A percentile compares a stretch with the other conserved stretches of the same genome.
Conservation (phyloP, 2,113 vertebrate species). For the Seriola rivoliana region DNA sequence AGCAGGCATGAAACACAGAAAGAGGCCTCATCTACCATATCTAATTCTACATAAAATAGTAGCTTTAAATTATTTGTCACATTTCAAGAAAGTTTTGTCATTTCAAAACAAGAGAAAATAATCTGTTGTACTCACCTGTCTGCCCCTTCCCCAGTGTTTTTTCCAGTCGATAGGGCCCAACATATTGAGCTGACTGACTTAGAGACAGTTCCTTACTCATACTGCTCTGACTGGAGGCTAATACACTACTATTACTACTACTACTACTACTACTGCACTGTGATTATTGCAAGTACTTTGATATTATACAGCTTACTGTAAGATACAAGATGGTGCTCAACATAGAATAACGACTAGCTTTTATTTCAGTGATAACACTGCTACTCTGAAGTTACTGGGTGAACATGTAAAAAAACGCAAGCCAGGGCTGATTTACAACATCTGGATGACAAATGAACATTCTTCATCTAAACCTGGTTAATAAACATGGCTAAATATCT, state of each 20-base stretch:
- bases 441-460: conserved; percentile 39
- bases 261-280: conserved; percentile 55
- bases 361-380: conserved; percentile 45
- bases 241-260: conserved; percentile 56
- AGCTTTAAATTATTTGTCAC: background rate
- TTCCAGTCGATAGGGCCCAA: conserved; percentile 87
- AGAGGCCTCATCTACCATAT: no score
- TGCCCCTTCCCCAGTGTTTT: conserved; percentile 88
- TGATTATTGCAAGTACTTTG: conserved; percentile 65
- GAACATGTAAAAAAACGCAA: conserved; percentile 20
- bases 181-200: conserved; percentile 87
- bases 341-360: conserved; percentile 8
- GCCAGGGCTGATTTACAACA: conserved; percentile 38
- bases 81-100: background rate
- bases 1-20: background rate
- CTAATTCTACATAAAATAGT: background rate
- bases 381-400: conserved; percentile 30
- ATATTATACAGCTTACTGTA: conserved; percentile 60
- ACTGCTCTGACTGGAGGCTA: conserved; percentile 71
- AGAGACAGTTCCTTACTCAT: conserved; percentile 87
- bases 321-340: conserved; percentile 45
- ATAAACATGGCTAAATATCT: conserved; percentile 16
- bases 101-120: background rate
- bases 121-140: conserved; percentile 80
- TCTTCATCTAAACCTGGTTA: conserved; percentile 31